Evolutionary conservation across 2,113 vertebrate genomes (phyloP).

Genomic region (Terrapene triunguis): DNA sequence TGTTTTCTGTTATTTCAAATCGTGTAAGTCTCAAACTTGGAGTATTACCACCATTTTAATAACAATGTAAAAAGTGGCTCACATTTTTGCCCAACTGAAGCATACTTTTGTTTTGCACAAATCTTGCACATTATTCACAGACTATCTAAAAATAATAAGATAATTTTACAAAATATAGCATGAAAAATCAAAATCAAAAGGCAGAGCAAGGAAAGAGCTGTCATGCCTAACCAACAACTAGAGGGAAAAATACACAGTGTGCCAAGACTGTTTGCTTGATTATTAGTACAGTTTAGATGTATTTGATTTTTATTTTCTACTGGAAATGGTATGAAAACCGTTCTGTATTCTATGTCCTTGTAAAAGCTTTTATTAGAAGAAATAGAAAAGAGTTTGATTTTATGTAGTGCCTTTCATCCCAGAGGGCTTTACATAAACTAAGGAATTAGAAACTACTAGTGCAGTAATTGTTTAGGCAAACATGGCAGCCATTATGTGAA

Average conservation of each 20-base stretch:
- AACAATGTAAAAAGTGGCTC: background rate
- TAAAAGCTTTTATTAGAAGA: background rate
- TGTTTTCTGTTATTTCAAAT: background rate
- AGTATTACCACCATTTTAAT: background rate
- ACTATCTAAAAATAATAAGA: background rate
- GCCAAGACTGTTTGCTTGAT: background rate
- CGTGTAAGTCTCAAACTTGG: background rate
- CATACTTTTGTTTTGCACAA: background rate
- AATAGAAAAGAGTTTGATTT: background rate
- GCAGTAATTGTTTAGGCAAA: conserved; percentile 7
- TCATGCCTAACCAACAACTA: background rate
- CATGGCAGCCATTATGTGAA: background rate
- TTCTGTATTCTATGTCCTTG: background rate
- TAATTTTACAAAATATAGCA: background rate
- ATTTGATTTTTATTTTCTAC: background rate
- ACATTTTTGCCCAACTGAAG: background rate
- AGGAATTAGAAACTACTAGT: accelerated
- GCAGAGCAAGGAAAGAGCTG: background rate
- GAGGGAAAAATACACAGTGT: background rate
- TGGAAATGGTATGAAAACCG: background rate
- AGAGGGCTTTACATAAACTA: background rate
- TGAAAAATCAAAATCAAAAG: background rate
- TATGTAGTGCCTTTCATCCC: background rate
- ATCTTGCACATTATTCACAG: background rate
- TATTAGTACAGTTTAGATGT: background rate